Conservation (phyloP, 2,888 invertebrate genomes). For the Heteromyza rotundicornis region DNA sequence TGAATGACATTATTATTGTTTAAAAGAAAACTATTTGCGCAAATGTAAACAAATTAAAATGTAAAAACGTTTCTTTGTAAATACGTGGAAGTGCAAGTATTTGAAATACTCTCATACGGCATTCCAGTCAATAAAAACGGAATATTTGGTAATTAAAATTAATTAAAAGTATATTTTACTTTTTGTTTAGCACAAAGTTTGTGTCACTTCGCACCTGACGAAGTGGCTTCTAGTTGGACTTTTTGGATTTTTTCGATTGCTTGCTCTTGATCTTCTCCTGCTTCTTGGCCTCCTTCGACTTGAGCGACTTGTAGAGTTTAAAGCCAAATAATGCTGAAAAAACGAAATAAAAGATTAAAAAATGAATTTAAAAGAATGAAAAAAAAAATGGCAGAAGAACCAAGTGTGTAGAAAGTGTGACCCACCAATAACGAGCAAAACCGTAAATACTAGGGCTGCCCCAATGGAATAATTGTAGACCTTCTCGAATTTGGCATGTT, state of each 20-base stretch:
- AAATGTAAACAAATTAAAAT: too few relatives aligned
- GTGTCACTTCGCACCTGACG: not conserved
- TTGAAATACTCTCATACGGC: too few relatives aligned
- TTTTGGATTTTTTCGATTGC: constrained; percentile 80
- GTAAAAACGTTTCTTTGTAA: too few relatives aligned
- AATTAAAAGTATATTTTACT: not conserved
- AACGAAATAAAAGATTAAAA: constrained; percentile 27
- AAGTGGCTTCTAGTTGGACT: constrained; percentile 40
- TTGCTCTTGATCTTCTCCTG: constrained; percentile 84
- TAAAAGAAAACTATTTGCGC: too few relatives aligned
- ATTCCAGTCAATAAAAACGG: not conserved
- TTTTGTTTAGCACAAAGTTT: not conserved
- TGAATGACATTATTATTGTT: too few relatives aligned
- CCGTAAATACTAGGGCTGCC: constrained; percentile 43
- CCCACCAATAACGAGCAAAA: constrained; percentile 51
- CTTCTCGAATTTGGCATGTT: constrained; percentile 44
- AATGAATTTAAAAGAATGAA: too few relatives aligned
- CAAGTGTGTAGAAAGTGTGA: constrained; percentile 7
- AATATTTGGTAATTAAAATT: constrained; percentile 9
- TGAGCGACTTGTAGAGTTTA: constrained; percentile 80
- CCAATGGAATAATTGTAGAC: constrained; percentile 49
- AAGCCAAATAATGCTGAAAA: constrained; percentile 85
- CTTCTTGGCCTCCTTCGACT: constrained; percentile 75
- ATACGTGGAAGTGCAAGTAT: too few relatives aligned
- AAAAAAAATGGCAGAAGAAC: not conserved